Percentiles rank a stretch among this genome's conserved stretches.
These are phyloP conservation scores for Neelides folsomi DNA, from an alignment of 2,888 invertebrate genomes.

Conservation along the genomic window DNA sequence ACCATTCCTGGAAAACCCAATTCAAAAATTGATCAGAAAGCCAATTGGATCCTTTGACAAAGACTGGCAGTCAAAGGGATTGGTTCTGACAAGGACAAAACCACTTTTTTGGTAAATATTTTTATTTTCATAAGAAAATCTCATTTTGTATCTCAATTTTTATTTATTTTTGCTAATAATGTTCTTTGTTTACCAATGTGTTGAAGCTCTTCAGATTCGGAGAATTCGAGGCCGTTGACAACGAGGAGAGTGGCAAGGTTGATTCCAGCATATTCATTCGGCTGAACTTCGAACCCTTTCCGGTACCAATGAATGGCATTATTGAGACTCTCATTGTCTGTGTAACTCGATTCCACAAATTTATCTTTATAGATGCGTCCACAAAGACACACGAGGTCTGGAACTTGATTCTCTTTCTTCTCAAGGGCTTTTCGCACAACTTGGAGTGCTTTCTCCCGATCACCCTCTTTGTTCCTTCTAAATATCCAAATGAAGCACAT, in stretches of 20 bases:
- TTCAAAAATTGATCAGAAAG: constrained; percentile 3
- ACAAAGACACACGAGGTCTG: constrained; percentile 93
- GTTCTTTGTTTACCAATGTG: constrained; percentile 54
- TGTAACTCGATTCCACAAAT: constrained; percentile 89
- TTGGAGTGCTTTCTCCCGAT: constrained; percentile 80
- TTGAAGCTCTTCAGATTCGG: constrained; percentile 75
- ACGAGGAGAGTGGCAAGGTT: constrained; percentile 94
- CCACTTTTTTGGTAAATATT: background rate
- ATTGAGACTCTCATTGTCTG: constrained; percentile 70
- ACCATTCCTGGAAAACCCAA: constrained; percentile 55
- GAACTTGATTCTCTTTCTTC: constrained; percentile 85
- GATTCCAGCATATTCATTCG: constrained; percentile 97
- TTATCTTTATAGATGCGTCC: constrained; percentile 95
- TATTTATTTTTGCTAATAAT: constrained; percentile 23
- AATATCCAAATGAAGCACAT: too few relatives aligned
- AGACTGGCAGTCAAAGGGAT: too few relatives aligned
- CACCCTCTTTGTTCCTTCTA: constrained; percentile 82
- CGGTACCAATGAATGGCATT: constrained; percentile 95
- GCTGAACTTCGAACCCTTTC: constrained; percentile 93
- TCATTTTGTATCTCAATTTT: background rate
- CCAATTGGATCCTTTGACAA: background rate
- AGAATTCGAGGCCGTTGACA: constrained; percentile 90
- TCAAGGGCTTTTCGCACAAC: constrained; percentile 84
- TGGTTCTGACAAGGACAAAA: background rate
- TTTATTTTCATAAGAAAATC: too few relatives aligned